A percentile compares a stretch with the other conserved stretches of the same genome.
phyloP scores from a whole-genome alignment of 2,113 vertebrate genomes.

The Pollachius pollachius region DNA sequence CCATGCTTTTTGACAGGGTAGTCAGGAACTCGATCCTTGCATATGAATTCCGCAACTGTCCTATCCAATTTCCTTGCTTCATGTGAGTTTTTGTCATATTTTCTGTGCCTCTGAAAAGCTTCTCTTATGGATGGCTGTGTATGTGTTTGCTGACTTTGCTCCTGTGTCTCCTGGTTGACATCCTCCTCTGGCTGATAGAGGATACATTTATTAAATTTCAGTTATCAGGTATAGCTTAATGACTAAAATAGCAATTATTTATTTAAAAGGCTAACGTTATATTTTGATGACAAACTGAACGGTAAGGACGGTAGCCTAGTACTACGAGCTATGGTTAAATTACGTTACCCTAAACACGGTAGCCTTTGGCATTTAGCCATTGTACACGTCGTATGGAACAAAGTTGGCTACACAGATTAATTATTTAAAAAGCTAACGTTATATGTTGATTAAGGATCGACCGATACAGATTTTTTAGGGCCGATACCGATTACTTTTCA shows the following conservation, averaged over 20 bases:
- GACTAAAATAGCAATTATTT: neutral
- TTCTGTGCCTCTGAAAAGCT: constrained; percentile 17
- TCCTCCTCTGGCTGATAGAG: neutral
- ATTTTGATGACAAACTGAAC: too few species aligned
- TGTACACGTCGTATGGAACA: neutral
- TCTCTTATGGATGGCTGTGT: constrained; percentile 6
- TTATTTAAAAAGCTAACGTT: too few species aligned
- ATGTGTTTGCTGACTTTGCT: constrained; percentile 12
- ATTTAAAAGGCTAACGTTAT: too few species aligned
- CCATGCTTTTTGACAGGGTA: constrained; percentile 17
- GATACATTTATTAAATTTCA: neutral
- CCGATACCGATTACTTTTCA: too few species aligned
- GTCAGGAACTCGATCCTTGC: constrained; percentile 14
- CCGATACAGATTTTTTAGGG: too few species aligned
- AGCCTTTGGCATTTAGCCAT: neutral
- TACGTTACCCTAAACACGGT: neutral
- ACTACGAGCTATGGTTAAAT: too few species aligned
- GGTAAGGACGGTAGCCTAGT: too few species aligned
- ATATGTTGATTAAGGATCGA: too few species aligned
- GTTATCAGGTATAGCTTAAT: neutral
- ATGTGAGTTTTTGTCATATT: constrained; percentile 18
- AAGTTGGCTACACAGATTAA: neutral
- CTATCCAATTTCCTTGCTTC: constrained; percentile 18
- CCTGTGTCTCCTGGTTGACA: constrained; percentile 6
- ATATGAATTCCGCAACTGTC: constrained; percentile 23